These are phyloP conservation scores for Premnoplex brunnescens DNA, from an alignment of 2,797 vertebrate genomes.

Conservation along the genomic window DNA sequence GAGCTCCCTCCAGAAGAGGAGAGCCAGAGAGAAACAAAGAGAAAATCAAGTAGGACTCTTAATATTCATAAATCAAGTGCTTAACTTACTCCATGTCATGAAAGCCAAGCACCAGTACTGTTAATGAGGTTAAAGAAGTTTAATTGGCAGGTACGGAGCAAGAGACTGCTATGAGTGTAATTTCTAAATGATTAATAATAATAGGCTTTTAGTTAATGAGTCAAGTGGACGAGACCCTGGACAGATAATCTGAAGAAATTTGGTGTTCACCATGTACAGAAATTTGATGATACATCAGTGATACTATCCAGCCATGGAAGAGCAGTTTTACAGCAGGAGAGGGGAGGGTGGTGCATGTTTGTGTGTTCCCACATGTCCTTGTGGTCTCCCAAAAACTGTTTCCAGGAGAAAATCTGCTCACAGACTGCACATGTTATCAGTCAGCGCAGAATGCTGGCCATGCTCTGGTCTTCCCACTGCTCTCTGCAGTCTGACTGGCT, in stretches of 20 bases:
- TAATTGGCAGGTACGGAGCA: constrained; percentile 47
- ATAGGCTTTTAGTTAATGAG: constrained; percentile 55
- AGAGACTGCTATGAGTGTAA: constrained; percentile 20
- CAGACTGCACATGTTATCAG: background rate
- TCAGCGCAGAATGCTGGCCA: background rate
- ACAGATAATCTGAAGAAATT: constrained; percentile 1
- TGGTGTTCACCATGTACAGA: background rate
- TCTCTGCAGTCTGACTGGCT: background rate
- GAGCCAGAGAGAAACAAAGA: background rate
- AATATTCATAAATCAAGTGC: constrained; percentile 41
- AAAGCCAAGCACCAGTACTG: constrained; percentile 27
- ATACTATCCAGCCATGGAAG: background rate
- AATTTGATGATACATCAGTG: background rate
- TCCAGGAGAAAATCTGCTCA: background rate
- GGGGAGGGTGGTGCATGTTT: background rate
- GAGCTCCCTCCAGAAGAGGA: background rate
- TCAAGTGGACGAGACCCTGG: background rate
- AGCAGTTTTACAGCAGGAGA: background rate
- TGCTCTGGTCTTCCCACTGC: background rate
- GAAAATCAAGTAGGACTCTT: background rate
- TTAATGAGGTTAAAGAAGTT: constrained; percentile 60
- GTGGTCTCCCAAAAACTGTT: background rate
- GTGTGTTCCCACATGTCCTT: background rate
- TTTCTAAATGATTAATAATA: constrained; percentile 59
- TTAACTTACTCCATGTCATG: constrained; percentile 31